These are phyloP conservation scores for Lasioglossum pauxillum DNA, from an alignment of 2,888 invertebrate species.

Conservation along the genomic window DNA sequence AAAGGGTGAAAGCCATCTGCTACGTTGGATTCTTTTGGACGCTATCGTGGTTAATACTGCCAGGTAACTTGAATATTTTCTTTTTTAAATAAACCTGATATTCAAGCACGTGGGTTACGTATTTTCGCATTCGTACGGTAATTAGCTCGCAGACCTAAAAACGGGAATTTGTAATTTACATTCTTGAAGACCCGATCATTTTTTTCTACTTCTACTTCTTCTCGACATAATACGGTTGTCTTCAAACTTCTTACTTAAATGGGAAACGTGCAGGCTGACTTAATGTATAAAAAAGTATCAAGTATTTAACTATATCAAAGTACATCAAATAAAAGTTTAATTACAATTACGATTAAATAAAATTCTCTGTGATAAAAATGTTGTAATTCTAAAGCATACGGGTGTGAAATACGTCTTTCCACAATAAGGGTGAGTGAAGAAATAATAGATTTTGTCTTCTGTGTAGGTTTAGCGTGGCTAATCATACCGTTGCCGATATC, in stretches of 20 bases:
- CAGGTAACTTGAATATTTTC: slow-evolving; percentile 80
- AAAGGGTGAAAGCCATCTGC: slow-evolving; percentile 87
- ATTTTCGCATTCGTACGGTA: not conserved
- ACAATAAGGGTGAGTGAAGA: not conserved
- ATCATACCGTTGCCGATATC: slow-evolving; percentile 86
- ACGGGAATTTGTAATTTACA: too few species aligned
- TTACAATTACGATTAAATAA: too few species aligned
- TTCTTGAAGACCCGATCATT: too few species aligned
- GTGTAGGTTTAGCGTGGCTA: slow-evolving; percentile 88
- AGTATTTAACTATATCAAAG: too few species aligned
- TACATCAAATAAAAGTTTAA: too few species aligned
- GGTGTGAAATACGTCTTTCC: not conserved
- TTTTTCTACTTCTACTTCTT: too few species aligned
- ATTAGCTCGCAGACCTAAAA: too few species aligned
- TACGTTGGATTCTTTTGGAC: slow-evolving; percentile 89
- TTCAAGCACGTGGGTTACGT: not conserved
- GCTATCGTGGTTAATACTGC: slow-evolving; percentile 87
- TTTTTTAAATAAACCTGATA: not conserved
- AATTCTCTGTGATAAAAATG: too few species aligned
- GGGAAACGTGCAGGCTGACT: too few species aligned
- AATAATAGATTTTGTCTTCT: not conserved
- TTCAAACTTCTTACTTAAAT: too few species aligned
- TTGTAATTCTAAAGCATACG: not conserved
- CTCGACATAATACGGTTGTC: too few species aligned
- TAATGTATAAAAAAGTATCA: too few species aligned